Evolutionary conservation across 1,140 invertebrate species (phyloP).

Genomic region (Nixonia krombeini): DNA sequence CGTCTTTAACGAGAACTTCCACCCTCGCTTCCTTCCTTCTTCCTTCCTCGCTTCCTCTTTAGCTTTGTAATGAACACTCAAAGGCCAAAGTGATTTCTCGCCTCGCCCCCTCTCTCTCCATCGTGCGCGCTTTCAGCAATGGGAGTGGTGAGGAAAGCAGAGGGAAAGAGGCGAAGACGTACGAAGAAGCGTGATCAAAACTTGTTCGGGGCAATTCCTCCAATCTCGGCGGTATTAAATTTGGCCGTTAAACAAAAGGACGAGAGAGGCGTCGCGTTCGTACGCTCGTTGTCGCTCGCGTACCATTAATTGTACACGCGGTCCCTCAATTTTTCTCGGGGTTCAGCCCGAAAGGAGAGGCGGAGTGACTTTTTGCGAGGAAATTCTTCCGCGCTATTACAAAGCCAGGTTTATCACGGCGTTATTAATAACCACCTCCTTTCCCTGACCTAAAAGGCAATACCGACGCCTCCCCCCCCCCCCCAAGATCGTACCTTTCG

Average conservation of each 20-base stretch:
- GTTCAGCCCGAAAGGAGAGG: too few relatives aligned
- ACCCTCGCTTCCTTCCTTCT: conserved; percentile 1
- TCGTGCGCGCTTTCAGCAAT: too few relatives aligned
- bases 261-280: too few relatives aligned
- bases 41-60: conserved; percentile 19
- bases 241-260: too few relatives aligned
- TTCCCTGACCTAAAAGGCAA: conserved; percentile 46
- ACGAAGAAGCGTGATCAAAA: conserved; percentile 4
- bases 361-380: too few relatives aligned
- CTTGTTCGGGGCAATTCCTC: conserved; percentile 21
- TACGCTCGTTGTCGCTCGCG: too few relatives aligned
- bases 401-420: conserved; percentile 58
- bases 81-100: conserved; percentile 13
- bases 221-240: conserved; percentile 46
- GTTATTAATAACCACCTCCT: conserved; percentile 61
- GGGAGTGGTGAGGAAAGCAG: conserved; percentile 3
- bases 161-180: too few relatives aligned
- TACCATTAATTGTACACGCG: too few relatives aligned
- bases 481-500: conserved; percentile 43
- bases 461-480: too few relatives aligned
- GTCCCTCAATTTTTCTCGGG: too few relatives aligned
- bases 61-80: conserved; percentile 20
- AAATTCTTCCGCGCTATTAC: too few relatives aligned
- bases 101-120: too few relatives aligned
- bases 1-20: conserved; percentile 37